Evolutionary conservation across 2,113 vertebrate species (phyloP), one percentile per base, ranked within the genome.

Genomic region (Butorides virescens): DNA sequence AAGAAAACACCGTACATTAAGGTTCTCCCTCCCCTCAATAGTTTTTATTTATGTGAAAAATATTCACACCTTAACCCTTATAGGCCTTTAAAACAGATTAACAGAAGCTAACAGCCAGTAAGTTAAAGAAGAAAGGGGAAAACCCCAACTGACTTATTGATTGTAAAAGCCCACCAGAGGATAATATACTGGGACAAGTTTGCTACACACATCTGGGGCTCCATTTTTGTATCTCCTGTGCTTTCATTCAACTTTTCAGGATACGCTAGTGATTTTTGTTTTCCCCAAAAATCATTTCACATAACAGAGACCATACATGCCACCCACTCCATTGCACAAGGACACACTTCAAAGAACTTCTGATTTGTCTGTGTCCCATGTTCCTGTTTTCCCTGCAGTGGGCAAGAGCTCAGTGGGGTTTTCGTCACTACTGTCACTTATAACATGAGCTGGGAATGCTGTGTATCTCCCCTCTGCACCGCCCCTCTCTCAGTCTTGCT

Each of bases 11-110:
- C 62, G 42, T 44, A 71, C 2, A 15, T 63, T 1, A 2, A 63
- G 32, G 26, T 3, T 29, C 52, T 5, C 11, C 18, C 9, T 5
- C 10, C 4, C 2, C 34, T 15, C 10, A 13, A 1, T 22, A 46
- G 19, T 68, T 44, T 88, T 68, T 3, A 53, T 49, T 74, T 71
- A 47, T 15, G 11, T 76, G 44, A 86, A 88, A 92, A 88, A 50
- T 46, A 82, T 7, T 71, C 55, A 68, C 21, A 72, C 10, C 3
- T 75, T 55, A 55, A 39, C 10, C 34, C 10, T 65, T 65, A n/a
- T 1, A 75, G 11, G 13, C 78, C 23, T 62, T 86, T 92, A 42
- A 84, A 59, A 65, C 2, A 10, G 23, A 82, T 61, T 86, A 76
- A 68, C 17, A 88, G 47, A 74, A 67, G 34, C 13, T 55, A 92